A percentile compares a stretch with the other conserved stretches of the same genome.
Evolutionary conservation across 1,140 invertebrate species (phyloP).

Genomic region (Bombus huntii): DNA sequence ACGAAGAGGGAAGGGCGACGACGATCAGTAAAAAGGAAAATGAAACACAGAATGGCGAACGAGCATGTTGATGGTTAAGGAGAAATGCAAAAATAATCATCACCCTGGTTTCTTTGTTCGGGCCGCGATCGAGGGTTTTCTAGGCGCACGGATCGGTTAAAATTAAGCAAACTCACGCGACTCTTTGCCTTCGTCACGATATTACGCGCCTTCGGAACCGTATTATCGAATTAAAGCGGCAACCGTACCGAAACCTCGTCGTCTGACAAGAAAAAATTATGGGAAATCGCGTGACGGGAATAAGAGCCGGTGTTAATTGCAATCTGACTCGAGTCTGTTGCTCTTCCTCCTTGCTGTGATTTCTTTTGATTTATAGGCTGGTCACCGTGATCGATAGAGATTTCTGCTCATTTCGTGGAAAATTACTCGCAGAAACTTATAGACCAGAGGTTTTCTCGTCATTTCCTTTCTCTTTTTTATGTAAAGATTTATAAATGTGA

Average conservation of each 20-base stretch:
- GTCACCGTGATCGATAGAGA: not conserved
- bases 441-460: not conserved
- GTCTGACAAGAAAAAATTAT: conserved; percentile 31
- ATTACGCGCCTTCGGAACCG: conserved; percentile 52
- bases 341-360: conserved; percentile 2
- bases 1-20: not conserved
- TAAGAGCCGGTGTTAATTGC: conserved; percentile 51
- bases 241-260: not conserved
- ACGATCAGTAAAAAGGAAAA: not conserved
- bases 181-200: conserved; percentile 23
- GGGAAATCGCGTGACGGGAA: conserved; percentile 50
- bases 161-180: conserved; percentile 67
- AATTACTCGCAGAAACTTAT: not conserved
- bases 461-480: no score
- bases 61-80: conserved; percentile 30
- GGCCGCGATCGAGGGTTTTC: not conserved
- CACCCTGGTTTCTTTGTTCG: conserved; percentile 36
- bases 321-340: conserved; percentile 34
- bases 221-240: conserved; percentile 65
- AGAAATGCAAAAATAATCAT: conserved; percentile 67
- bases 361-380: not conserved
- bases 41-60: not conserved
- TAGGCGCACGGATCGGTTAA: conserved; percentile 4
- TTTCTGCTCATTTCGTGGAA: not conserved
- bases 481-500: not conserved